Evolutionary conservation across 2,113 vertebrate genomes (phyloP).

Genomic region (Chroicocephalus ridibundus): DNA sequence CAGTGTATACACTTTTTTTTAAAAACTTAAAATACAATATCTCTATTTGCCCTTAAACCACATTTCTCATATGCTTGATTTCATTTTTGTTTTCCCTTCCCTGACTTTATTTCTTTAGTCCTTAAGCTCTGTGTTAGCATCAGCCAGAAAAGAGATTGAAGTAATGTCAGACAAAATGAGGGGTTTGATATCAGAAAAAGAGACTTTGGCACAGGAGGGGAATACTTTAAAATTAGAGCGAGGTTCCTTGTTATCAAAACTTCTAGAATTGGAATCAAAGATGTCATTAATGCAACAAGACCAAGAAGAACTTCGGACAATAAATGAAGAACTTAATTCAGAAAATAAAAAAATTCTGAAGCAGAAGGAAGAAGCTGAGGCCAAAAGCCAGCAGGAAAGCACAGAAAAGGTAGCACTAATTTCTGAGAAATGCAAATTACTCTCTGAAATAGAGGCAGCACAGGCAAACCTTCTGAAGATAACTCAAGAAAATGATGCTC

Average conservation of each 20-base stretch:
- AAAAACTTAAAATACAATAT: neutral
- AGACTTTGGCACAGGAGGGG: conserved; percentile 78
- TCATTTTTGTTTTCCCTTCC: conserved; percentile 79
- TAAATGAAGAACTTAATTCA: conserved; percentile 75
- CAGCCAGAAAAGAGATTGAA: conserved; percentile 88
- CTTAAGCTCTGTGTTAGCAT: conserved; percentile 90
- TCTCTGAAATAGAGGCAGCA: conserved; percentile 64
- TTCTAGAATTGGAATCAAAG: conserved; percentile 77
- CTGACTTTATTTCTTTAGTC: conserved; percentile 85
- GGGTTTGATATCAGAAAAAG: conserved; percentile 84
- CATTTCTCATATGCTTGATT: conserved; percentile 76
- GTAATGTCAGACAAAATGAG: conserved; percentile 87
- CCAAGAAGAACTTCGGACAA: conserved; percentile 69
- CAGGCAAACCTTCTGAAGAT: conserved; percentile 71
- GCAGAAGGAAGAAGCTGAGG: conserved; percentile 74
- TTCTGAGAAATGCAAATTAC: conserved; percentile 69
- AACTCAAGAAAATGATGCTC: conserved; percentile 68
- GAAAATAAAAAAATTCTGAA: conserved; percentile 71
- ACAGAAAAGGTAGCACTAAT: conserved; percentile 62
- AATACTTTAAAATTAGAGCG: conserved; percentile 80
- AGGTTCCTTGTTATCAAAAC: conserved; percentile 74
- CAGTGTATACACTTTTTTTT: neutral
- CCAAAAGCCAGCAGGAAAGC: conserved; percentile 63
- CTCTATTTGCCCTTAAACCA: conserved; percentile 46
- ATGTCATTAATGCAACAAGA: conserved; percentile 71